phyloP scores from a whole-genome alignment of 2,888 invertebrate genomes.

The Perizoma affinitatum region DNA sequence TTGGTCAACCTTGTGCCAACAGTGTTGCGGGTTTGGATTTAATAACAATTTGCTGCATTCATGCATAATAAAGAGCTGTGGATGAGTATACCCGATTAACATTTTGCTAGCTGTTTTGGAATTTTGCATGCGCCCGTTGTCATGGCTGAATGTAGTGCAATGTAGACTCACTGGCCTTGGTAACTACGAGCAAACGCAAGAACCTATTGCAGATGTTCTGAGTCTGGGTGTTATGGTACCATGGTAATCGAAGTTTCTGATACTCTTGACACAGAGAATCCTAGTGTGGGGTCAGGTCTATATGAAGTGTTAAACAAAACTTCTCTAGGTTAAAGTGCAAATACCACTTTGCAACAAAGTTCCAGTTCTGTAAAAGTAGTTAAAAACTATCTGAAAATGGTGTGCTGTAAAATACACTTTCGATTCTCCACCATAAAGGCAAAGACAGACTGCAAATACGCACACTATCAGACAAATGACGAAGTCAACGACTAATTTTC shows the following conservation, averaged over 20 bases:
- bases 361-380: too few relatives aligned
- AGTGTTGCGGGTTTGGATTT: constrained; percentile 45
- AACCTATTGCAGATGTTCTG: too few relatives aligned
- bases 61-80: constrained; percentile 50
- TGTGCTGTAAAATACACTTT: too few relatives aligned
- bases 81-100: constrained; percentile 25
- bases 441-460: too few relatives aligned
- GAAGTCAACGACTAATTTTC: too few relatives aligned
- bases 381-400: too few relatives aligned
- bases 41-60: constrained; percentile 48
- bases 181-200: background rate
- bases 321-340: background rate
- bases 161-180: constrained; percentile 13
- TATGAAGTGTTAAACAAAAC: background rate
- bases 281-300: too few relatives aligned
- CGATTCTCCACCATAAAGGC: too few relatives aligned
- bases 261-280: too few relatives aligned
- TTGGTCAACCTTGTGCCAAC: constrained; percentile 58
- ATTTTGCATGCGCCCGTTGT: constrained; percentile 21
- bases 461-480: too few relatives aligned
- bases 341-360: constrained; percentile 10
- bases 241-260: too few relatives aligned
- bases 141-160: constrained; percentile 23
- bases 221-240: too few relatives aligned
- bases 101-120: constrained; percentile 35